Evolutionary conservation across 2,113 vertebrate genomes (phyloP), one percentile per base, ranked within the genome.

Genomic region (Amphiprion percula): DNA sequence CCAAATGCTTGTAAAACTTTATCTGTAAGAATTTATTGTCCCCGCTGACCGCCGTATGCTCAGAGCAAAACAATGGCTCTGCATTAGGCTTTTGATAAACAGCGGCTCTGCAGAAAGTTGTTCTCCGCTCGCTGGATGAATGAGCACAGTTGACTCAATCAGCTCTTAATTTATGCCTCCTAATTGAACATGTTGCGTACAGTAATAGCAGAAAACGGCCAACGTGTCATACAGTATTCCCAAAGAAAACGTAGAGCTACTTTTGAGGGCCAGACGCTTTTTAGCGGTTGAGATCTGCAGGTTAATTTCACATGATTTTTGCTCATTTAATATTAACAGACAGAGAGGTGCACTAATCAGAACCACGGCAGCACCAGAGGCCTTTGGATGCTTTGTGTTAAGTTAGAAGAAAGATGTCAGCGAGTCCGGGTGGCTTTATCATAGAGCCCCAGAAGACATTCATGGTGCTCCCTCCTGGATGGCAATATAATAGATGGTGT

Each of bases 71-170:
- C 72, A 69, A 74, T 59, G 66, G 54, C 56, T 82, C 47, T 5
- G 67, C 23, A 67, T 85, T 66, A 61, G 82, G 55, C 77, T 47
- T 80, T 76, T 87, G 85, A 79, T 82, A 52, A 82, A 86, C 68
- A 69, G 71, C 70, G 70, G 63, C 73, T 77, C 64, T 12, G 23
- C 50, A 70, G 50, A 68, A 85, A 68, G 82, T 56, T 67, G 21
- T 56, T 77, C 47, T 52, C 56, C 23, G 1, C 60, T 15, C 5
- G 14, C 74, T 62, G 70, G 63, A 68, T 77, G 74, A 82, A 33
- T 49, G 82, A 74, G 71, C 72, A 52, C 60, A 5, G 28, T 62
- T 73, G 33, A 52, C 75, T 50, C 67, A 81, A 79, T 75, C 77
- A 66, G 74, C 81, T 84, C 62, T 46, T 58, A 84, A 86, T 82